Conservation (phyloP, 2,113 vertebrate species). For the Sebastes schlegelii region DNA sequence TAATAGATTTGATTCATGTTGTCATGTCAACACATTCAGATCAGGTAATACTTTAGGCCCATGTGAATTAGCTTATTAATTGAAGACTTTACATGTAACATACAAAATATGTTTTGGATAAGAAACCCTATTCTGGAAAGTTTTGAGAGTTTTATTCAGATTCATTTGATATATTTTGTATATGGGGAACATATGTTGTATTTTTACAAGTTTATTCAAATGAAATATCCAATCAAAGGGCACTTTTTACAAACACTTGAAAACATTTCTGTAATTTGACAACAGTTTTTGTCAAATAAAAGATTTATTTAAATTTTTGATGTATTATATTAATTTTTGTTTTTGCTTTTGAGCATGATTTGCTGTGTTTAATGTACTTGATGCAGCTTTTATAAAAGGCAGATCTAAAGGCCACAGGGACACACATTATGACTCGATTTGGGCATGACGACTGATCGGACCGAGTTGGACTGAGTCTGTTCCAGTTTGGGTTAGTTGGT, state of each 20-base stretch:
- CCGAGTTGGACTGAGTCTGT: too few relatives aligned
- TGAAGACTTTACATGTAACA: background rate
- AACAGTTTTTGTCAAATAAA: background rate
- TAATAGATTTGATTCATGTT: background rate
- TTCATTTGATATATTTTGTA: background rate
- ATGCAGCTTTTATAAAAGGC: background rate
- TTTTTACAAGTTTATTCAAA: background rate
- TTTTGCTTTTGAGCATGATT: background rate
- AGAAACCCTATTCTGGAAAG: background rate
- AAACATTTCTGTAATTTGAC: background rate
- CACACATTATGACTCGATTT: background rate
- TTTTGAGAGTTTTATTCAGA: background rate
- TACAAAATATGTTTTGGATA: background rate
- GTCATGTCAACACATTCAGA: constrained; percentile 1
- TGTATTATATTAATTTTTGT: background rate
- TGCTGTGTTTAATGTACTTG: background rate
- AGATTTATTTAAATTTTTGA: background rate
- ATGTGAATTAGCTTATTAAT: background rate
- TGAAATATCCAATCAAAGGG: background rate
- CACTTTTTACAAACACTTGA: background rate
- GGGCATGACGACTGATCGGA: background rate
- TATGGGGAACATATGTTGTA: background rate
- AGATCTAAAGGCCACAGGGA: background rate
- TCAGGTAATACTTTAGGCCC: background rate
- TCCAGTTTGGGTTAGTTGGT: background rate